Base-by-base conservation (phyloP, 2,113 vertebrate species). In the Gadus macrocephalus region DNA sequence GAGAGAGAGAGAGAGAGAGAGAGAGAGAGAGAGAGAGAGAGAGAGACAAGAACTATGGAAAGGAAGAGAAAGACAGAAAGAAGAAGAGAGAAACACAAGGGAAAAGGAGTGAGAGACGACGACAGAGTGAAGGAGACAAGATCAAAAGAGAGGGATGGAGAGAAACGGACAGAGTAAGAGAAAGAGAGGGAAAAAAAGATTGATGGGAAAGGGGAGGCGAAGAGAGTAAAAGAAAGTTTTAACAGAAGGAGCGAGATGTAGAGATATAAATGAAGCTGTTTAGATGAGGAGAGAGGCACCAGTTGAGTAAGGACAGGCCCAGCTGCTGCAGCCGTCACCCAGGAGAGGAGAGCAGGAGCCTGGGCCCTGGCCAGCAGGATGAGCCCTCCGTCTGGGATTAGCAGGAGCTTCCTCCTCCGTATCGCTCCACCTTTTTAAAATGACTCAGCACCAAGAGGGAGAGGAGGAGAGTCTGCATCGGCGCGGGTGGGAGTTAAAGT, bases 301-400 rank as follows among this genome's bases (percentile, higher is more conserved):
- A 83, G 84, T 84, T 87, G 77, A 85, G 79, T 86, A 82, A 85
- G 77, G 83, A 73, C 83, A 83, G 68, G 42, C 42, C 42, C 8
- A 49, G 42, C 42, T 49, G 42, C 42, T 14, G 2, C 70, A 73
- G 79, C 81, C 68, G 78, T 75, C 78, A 72, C 71, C 81, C 69
- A 74, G 69, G 2, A 63, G 71, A 74, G 69, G 69, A 49, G 27
- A 70, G 42, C 42, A 49, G 42, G 12, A 49, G 42, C 73, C 68
- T 61, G 72, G 72, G 71, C 76, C 64, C 42, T 66, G 81, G 74
- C 78, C 76, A 62, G 78, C 71, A 71, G 74, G 72, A 81, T 81
- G 83, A 89, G 81, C 73, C 83, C 63, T 60, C 80, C 17, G 79
- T 65, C 73, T 58, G 16, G 73, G 76, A 85, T 86, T 83, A 81